Conservation (phyloP, 2,888 invertebrate genomes). For the Temnothorax unifasciatus region DNA sequence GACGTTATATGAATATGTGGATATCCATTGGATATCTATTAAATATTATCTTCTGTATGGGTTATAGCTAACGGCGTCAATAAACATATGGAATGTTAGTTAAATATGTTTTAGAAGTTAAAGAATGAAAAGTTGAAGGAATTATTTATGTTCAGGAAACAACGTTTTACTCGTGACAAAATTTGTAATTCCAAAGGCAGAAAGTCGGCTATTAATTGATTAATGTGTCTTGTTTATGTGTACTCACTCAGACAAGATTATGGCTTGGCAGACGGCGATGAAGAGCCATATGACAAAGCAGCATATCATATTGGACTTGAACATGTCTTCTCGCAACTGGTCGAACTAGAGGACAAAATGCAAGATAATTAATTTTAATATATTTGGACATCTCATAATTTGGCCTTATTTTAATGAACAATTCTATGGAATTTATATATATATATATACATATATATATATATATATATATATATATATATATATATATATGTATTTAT, state of each 20-base stretch:
- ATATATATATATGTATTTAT: too few relatives aligned
- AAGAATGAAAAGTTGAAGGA: neutral
- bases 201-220: neutral
- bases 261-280: conserved; percentile 92
- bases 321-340: conserved; percentile 95
- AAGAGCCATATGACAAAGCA: conserved; percentile 97
- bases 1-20: too few relatives aligned
- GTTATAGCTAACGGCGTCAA: too few relatives aligned
- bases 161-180: too few relatives aligned
- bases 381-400: neutral
- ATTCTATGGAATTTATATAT: neutral
- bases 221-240: neutral
- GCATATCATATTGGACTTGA: conserved; percentile 97
- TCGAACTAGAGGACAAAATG: conserved; percentile 89
- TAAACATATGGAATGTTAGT: neutral
- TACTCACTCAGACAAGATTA: conserved; percentile 91
- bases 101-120: neutral
- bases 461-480: neutral
- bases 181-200: neutral
- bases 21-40: too few relatives aligned
- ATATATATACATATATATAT: too few relatives aligned
- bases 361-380: conserved; percentile 7
- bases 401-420: neutral
- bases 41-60: too few relatives aligned
- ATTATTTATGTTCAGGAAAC: neutral